phyloP scores from a whole-genome alignment of 2,888 invertebrate species.

The Eurois occulta region DNA sequence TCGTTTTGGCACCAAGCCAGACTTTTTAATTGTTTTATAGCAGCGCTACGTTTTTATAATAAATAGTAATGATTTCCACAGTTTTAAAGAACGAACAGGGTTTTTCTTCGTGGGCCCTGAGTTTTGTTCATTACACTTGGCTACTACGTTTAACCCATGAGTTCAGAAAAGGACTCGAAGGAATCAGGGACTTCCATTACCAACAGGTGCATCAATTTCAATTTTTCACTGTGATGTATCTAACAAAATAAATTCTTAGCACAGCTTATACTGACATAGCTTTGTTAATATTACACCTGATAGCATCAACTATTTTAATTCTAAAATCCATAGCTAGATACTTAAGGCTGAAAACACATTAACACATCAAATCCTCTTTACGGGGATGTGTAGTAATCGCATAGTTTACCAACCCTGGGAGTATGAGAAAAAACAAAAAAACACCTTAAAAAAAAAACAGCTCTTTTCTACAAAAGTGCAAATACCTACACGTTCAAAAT shows the following conservation, averaged over 20 bases:
- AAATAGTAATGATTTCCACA: constrained; percentile 2
- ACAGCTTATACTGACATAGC: neutral
- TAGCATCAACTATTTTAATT: neutral
- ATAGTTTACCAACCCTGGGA: constrained; percentile 28
- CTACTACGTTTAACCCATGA: neutral
- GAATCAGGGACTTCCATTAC: rapidly evolving
- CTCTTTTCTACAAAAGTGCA: too few species aligned
- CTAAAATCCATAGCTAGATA: neutral
- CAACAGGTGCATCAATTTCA: neutral
- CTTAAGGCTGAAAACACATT: constrained; percentile 10
- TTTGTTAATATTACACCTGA: neutral
- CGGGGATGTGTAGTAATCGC: constrained; percentile 17
- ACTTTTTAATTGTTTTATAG: neutral
- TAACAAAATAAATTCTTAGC: neutral
- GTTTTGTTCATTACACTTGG: neutral
- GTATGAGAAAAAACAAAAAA: too few species aligned
- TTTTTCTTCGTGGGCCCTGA: neutral
- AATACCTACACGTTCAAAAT: too few species aligned
- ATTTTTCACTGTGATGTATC: neutral
- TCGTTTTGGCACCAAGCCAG: constrained; percentile 12
- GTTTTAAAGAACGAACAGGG: neutral
- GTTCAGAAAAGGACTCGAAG: neutral
- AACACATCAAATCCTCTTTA: constrained; percentile 40
- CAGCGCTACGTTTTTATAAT: neutral
- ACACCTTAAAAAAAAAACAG: too few species aligned